Evolutionary conservation across 2,888 invertebrate genomes (phyloP).

Genomic region (Syrista parreyssii): DNA sequence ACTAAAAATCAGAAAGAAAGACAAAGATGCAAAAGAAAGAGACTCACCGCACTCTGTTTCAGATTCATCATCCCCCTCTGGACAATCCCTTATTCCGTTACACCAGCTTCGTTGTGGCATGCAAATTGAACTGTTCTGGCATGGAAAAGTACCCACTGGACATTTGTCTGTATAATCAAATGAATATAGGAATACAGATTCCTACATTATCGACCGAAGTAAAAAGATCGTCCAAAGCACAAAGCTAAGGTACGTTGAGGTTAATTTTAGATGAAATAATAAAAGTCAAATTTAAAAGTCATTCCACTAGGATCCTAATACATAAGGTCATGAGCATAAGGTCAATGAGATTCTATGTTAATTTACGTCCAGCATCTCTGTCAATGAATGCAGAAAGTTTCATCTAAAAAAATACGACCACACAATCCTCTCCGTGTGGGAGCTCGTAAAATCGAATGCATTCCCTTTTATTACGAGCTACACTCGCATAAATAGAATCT

Average conservation of each 20-base stretch:
- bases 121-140: slow-evolving; percentile 68
- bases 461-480: neutral
- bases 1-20: neutral
- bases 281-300: neutral
- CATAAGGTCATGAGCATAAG: neutral
- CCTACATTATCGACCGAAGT: no score
- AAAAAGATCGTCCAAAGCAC: neutral
- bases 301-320: neutral
- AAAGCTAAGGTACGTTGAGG: neutral
- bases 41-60: slow-evolving; percentile 59
- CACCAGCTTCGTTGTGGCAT: slow-evolving; percentile 70
- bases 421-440: neutral
- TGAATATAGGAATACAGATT: slow-evolving; percentile 6
- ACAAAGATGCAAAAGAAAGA: neutral
- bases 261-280: neutral
- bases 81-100: slow-evolving; percentile 68
- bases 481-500: neutral
- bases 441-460: neutral
- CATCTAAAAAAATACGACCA: neutral
- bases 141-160: slow-evolving; percentile 70
- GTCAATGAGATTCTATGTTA: neutral
- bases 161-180: slow-evolving; percentile 65
- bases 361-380: neutral
- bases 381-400: neutral
- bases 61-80: slow-evolving; percentile 62